Base-by-base conservation (phyloP, 2,113 vertebrate species). In the Menidia beryllina region DNA sequence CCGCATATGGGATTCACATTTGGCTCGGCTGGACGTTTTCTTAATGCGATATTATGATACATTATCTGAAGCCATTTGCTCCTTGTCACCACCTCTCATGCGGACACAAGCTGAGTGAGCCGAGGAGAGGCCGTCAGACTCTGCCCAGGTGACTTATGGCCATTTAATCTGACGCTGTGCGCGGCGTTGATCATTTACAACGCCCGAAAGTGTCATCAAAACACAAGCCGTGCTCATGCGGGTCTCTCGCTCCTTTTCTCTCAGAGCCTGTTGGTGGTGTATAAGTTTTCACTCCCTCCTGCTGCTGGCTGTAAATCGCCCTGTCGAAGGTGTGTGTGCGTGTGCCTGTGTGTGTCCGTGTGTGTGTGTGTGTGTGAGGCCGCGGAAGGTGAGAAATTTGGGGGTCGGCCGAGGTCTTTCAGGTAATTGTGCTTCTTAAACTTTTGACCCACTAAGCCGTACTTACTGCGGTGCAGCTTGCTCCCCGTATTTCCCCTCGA, bases 371-470 rank as follows among this genome's bases (percentile, higher is more conserved):
- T 72, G 56, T 51, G 54, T 56, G 53, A 73, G 71, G 53, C 59
- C 81, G 85, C 85, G 87, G 86, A 89, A 93, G 85, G 88, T 86
- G 87, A 91, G 86, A 90, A 80, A 86, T 88, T 81, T 75, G 69
- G 74, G 81, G 87, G 86, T 92, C 87, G 87, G 39, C 56, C 13
- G 70, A 89, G 91, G 89, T 83, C 86, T 74, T 84, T 77, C 87
- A 91, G 91, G 91, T 94, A 91, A 92, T 91, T 91, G 89, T 79
- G 80, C 80, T 87, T 88, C 77, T 86, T 93, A 91, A 91, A 91
- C 91, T 86, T 90, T 90, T 92, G 92, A 92, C 91, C 92, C 72
- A 43, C 87, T 90, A 87, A 89, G 83, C 78, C 67, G 69, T 83
- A 78, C 86, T 88, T 88, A 90, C 83, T 69, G 58, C 72, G 73